phyloP scores from a whole-genome alignment of 2,797 vertebrate species.

The Graptemys geographica region DNA sequence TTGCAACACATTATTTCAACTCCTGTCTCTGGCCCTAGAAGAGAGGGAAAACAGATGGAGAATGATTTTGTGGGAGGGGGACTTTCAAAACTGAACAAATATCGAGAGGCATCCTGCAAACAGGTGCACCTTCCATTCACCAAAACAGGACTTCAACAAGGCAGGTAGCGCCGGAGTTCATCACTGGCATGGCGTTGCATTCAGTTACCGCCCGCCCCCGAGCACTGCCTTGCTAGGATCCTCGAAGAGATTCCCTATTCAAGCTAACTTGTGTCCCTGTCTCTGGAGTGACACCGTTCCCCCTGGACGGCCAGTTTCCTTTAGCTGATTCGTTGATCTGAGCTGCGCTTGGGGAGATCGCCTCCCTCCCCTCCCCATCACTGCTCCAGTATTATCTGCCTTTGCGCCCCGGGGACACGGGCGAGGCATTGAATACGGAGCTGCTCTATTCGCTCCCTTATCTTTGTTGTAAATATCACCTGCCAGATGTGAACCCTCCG shows the following conservation, averaged over 20 bases:
- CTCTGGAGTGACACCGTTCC: background rate
- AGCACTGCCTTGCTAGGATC: too few relatives aligned
- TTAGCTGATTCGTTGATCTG: too few relatives aligned
- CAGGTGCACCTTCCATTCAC: background rate
- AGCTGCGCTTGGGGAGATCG: too few relatives aligned
- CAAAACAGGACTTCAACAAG: background rate
- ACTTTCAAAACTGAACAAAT: background rate
- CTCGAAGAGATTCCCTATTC: background rate
- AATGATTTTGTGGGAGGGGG: background rate
- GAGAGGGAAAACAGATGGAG: background rate
- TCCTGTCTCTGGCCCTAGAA: background rate
- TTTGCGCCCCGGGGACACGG: rapidly evolving
- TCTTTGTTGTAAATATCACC: too few relatives aligned
- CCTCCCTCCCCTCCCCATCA: too few relatives aligned
- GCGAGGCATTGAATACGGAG: too few relatives aligned
- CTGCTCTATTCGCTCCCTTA: background rate
- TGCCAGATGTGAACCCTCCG: background rate
- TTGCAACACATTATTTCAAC: background rate
- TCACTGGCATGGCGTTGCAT: rapidly evolving
- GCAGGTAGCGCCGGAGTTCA: background rate
- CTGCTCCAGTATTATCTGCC: background rate
- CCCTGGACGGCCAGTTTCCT: too few relatives aligned
- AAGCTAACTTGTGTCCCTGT: background rate
- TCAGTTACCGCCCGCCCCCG: too few relatives aligned
- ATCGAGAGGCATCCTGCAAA: background rate